Percentiles rank a stretch among this genome's conserved stretches.
Conservation (phyloP, 2,888 invertebrate species). For the Prenolepis imparis region DNA sequence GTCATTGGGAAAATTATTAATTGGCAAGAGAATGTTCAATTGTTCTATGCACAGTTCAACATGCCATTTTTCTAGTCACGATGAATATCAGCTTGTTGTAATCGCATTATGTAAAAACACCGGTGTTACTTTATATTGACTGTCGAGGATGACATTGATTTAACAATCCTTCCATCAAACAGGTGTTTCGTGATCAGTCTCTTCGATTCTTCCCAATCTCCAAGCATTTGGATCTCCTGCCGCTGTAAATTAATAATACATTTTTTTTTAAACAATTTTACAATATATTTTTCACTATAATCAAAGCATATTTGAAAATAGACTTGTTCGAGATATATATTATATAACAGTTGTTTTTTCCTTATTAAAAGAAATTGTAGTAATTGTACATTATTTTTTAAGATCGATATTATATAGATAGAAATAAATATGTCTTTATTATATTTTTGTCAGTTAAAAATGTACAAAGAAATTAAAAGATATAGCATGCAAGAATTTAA, state of each 20-base stretch:
- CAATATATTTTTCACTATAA: constrained; percentile 35
- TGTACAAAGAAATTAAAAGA: not conserved
- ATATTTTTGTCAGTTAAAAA: not conserved
- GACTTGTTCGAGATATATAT: not conserved
- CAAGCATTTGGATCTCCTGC: constrained; percentile 93
- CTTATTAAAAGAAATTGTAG: not conserved
- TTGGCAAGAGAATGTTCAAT: constrained; percentile 76
- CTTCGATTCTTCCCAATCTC: constrained; percentile 93
- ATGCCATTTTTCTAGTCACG: constrained; percentile 60
- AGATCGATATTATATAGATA: not conserved
- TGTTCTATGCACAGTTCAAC: constrained; percentile 70
- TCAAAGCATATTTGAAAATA: constrained; percentile 18
- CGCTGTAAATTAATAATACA: constrained; percentile 77
- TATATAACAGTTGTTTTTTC: not conserved
- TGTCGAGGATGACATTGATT: constrained; percentile 75
- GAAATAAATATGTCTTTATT: not conserved
- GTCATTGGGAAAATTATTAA: constrained; percentile 68
- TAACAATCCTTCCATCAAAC: constrained; percentile 88
- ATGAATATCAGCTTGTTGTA: constrained; percentile 60
- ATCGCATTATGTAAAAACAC: constrained; percentile 72
- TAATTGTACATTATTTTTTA: not conserved
- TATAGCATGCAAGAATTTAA: not conserved
- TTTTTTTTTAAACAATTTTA: constrained; percentile 16
- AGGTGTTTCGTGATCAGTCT: constrained; percentile 93
- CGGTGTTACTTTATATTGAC: constrained; percentile 74